Percentiles rank a stretch among this genome's conserved stretches.
phyloP scores from a whole-genome alignment of 35 echinoderm and acorn worm species.

The Strongylocentrotus purpuratus region DNA sequence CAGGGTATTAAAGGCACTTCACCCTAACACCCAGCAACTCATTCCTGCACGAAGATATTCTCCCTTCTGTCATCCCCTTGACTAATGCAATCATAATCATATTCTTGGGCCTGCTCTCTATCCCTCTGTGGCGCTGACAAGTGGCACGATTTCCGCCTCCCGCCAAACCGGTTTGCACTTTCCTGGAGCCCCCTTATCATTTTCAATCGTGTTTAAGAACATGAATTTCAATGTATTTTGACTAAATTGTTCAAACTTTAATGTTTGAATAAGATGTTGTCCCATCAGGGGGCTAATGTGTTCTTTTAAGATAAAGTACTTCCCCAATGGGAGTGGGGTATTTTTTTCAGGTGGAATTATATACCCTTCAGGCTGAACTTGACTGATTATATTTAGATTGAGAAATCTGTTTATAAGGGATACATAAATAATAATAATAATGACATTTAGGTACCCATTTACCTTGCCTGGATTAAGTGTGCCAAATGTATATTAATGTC shows the following conservation, averaged over 20 bases:
- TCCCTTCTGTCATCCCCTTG: conserved; percentile 7
- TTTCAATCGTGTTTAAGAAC: neutral
- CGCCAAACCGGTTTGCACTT: neutral
- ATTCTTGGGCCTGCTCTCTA: neutral
- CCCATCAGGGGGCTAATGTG: neutral
- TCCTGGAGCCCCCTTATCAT: neutral
- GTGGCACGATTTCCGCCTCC: neutral
- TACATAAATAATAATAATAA: too few relatives aligned
- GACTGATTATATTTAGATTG: neutral
- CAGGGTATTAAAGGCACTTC: conserved; percentile 9
- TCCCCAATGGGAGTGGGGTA: neutral
- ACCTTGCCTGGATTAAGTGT: too few relatives aligned
- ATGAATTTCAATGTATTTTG: neutral
- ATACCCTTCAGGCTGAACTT: neutral
- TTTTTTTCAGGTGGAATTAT: neutral
- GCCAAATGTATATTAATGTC: too few relatives aligned
- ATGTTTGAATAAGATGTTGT: neutral
- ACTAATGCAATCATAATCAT: conserved; percentile 19
- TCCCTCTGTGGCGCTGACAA: neutral
- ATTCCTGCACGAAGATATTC: neutral
- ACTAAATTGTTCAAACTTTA: neutral
- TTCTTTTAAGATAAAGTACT: neutral
- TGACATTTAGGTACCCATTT: too few relatives aligned
- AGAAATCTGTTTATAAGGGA: too few relatives aligned
- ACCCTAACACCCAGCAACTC: neutral